Base-by-base conservation (phyloP, 2,888 invertebrate genomes). In the Microdon myrmicae region DNA sequence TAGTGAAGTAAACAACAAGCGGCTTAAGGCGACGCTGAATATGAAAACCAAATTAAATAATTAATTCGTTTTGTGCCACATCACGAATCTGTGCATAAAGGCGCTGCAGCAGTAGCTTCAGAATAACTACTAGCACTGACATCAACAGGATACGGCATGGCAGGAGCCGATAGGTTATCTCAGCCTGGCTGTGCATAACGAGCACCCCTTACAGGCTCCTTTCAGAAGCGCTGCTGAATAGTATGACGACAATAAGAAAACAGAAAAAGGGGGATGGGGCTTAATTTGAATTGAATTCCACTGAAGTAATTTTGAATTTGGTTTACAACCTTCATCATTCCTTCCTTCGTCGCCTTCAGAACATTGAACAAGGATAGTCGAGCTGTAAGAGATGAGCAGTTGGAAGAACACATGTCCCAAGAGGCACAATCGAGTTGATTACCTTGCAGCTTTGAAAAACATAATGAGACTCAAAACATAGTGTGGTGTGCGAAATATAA, bases 11-110 rank as follows among this genome's bases (percentile, higher is more conserved):
- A 51, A 45, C 45, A 51, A 44, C 44, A 44, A 38, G n/a, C n/a
- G 51, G 13, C 32, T 17, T n/a, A n/a, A 6, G 14, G 4, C 17
- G 23, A 35, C 13, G 37, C 13, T 45, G 28, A 61, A 34, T 53
- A 53, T 53, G 39, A 39, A 44, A 56, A 56, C 56, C 61, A 61
- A 61, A 61, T 49, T 56, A 49, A 61, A 61, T 61, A 61, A 56
- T 61, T 61, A 56, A 61, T 61, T 56, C 61, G 56, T 49, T 45
- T 25, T 49, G 25, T 49, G 45, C 39, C 39, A 45, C 48, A 29
- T 60, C 35, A 41, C 56, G 49, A 56, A 44, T 49, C 38, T 12
- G 28, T 43, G 55, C 43, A 44, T 31, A 47, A 23, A 23, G 16
- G 22, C 8, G 13, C 23, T 13, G 14, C 12, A 5, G 16, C 9